Percentiles rank a stretch among this genome's conserved stretches.
phyloP scores from a whole-genome alignment of 2,888 invertebrate species.

The Drosophila neonasuta region DNA sequence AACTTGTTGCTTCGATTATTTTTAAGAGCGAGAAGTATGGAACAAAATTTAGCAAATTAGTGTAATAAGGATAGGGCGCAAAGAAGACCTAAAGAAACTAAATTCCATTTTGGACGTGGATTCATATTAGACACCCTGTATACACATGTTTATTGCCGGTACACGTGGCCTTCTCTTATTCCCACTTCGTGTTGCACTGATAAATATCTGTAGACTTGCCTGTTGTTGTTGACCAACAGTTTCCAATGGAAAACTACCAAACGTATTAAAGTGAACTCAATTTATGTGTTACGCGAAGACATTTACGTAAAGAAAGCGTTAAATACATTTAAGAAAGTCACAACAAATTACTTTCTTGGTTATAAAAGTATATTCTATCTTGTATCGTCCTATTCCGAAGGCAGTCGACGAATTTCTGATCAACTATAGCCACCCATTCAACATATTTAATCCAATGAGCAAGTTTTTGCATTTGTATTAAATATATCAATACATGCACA shows the following conservation, averaged over 20 bases:
- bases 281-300: not conserved
- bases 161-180: not conserved
- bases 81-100: not conserved
- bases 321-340: not conserved
- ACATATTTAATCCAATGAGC: not conserved
- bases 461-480: not conserved
- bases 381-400: not conserved
- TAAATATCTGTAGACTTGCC: not conserved
- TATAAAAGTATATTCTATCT: not conserved
- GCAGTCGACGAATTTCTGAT: slow-evolving; percentile 2
- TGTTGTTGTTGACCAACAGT: slow-evolving; percentile 11
- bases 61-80: not conserved
- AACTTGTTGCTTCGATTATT: not conserved
- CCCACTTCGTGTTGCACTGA: not conserved
- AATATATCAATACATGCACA: slow-evolving; percentile 6
- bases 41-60: not conserved
- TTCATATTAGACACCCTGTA: slow-evolving; percentile 7
- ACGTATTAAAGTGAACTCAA: not conserved
- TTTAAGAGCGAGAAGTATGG: not conserved
- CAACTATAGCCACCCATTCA: not conserved
- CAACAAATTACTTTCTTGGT: not conserved
- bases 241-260: slow-evolving; percentile 10
- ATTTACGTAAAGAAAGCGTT: not conserved
- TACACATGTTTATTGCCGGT: not conserved
- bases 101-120: not conserved